These are phyloP conservation scores for Synanthedon formicaeformis DNA, from an alignment of 2,888 invertebrate species.

Conservation along the genomic window DNA sequence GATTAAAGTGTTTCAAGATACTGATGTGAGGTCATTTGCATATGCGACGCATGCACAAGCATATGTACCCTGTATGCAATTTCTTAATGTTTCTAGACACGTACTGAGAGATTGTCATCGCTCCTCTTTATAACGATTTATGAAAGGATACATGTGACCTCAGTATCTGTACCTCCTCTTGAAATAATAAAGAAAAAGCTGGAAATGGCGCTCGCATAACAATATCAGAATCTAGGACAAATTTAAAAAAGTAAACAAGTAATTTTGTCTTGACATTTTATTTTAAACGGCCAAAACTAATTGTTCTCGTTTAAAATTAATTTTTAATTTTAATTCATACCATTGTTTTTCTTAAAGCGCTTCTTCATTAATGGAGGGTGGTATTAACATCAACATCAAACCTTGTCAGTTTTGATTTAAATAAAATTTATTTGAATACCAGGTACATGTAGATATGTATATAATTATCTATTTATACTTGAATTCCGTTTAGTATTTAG, in stretches of 20 bases:
- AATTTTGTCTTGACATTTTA: too few species aligned
- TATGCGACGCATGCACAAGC: constrained; percentile 1
- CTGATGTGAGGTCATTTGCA: constrained; percentile 20
- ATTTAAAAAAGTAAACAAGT: too few species aligned
- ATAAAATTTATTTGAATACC: too few species aligned
- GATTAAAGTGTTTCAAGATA: constrained; percentile 18
- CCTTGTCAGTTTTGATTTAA: too few species aligned
- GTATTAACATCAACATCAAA: too few species aligned
- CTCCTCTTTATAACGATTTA: constrained; percentile 12
- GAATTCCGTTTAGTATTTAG: neutral
- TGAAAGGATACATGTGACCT: constrained; percentile 11
- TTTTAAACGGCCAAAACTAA: too few species aligned
- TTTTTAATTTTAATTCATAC: too few species aligned
- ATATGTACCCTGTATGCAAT: constrained; percentile 3
- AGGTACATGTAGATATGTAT: too few species aligned
- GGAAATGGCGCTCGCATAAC: neutral
- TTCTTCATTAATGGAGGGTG: too few species aligned
- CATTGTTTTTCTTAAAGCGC: too few species aligned
- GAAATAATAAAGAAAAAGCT: neutral
- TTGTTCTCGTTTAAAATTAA: too few species aligned
- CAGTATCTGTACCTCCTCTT: constrained; percentile 4
- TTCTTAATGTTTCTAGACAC: constrained; percentile 35
- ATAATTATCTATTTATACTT: neutral
- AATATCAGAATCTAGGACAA: too few species aligned
- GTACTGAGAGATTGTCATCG: constrained; percentile 36